Evolutionary conservation across 2,113 vertebrate species (phyloP), one percentile per base, ranked within the genome.

Genomic region (Falcunculus frontatus): DNA sequence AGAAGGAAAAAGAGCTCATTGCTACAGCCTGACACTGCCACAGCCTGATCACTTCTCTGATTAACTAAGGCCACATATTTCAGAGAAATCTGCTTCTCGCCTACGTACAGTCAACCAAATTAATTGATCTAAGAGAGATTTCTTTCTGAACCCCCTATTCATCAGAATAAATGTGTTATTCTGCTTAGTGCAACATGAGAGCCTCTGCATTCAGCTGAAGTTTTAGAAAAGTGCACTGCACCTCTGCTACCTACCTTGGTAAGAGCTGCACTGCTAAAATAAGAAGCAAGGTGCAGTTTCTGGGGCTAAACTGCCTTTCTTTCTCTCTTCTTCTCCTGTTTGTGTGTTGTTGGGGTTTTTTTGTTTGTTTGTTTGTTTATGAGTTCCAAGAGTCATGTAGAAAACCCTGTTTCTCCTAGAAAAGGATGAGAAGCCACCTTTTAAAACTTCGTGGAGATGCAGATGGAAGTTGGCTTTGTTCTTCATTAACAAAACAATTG

Each of bases 401-500:
- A 37, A 60, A 37, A 10, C 15, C 4, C 57, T 26, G 2, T 68
- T 89, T 67, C 57, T 95, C 37, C 72, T 46, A 46, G 50, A 55
- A 78, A 84, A 73, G 84, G 62, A 67, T 30, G 33, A 84, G 46
- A 29, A 93, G 19, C 29, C 37, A 41, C 49, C 11, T 86, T 80
- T 74, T 70, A 84, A 92, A 88, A 74, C 78, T 93, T 73, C 46
- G 52, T 68, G 46, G 92, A 83, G 55, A 26, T 72, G 55, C 41
- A 94, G 90, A 39, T 91, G 84, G 86, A 94, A 69, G 8, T 16
- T 92, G 91, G 70, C 67, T 93, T 92, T 92, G 62, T 33, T 50
- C 62, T 84, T 49, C 52, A 55, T 52, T 95, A 94, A 87, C 41
- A 84, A 86, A 91, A 86, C 44, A 74, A 84, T 56, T 69, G 9